Base-by-base conservation (phyloP, 92 coral and sea anemone species). In the Muricea muricata region DNA sequence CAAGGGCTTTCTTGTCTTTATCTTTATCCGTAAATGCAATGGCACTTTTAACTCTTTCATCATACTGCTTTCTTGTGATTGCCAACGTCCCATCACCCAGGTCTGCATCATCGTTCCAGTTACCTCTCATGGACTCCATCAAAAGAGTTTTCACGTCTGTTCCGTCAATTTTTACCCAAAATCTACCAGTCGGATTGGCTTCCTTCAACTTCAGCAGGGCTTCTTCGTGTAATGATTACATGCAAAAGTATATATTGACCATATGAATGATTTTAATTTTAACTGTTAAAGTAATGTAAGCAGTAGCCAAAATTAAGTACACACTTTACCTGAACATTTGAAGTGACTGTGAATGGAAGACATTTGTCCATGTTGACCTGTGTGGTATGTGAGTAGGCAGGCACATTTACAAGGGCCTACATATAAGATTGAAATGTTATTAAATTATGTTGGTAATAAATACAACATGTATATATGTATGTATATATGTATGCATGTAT, bases 91-190 rank as follows among this genome's bases (percentile, higher is more conserved):
- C 85, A 83, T 88, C 91, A 25, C 84, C 83, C 54, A 87, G 3
- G 23, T 87, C 91, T 0, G 70, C 90, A 80, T 87, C 88, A 0
- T 88, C 91, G 55, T 88, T 88, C 91, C 91, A 88, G 1, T 56
- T 66, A 2, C 84, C 84, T 15, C 55, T 42, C 18, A 40, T 20
- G 1, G 91, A 88, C 17, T 88, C 85, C 91, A 83, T 88, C 17
- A 88, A 14, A 4, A 66, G 77, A 13, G 40, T 69, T 54, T 84
- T 88, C 0, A 88, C 55, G 25, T 83, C 88, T 0, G 91, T 88
- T 1, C 84, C 91, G 83, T 88, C 88, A 21, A 88, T 32, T 60
- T 88, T 88, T 0, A 88, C 26, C 91, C 88, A 88, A 50, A 65
- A 65, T 37, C 88, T 24, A 0, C 91, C 84, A 48, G 26, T 35